Base-by-base conservation (phyloP, 1,140 invertebrate genomes). In the Cotesia glomerata region DNA sequence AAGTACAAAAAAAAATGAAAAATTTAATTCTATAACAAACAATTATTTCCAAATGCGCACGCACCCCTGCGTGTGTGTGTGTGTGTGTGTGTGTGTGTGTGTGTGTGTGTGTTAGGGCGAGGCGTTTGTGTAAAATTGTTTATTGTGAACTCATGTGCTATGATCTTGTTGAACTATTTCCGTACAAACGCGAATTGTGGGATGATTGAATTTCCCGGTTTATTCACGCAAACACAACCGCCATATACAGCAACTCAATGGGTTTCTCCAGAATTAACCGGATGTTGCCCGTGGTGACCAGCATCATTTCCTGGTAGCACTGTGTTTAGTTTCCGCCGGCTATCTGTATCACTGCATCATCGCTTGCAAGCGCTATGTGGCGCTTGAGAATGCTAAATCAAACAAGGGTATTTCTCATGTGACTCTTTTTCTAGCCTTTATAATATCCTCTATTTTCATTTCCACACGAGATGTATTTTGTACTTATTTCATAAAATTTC, bases 301-400 rank as follows among this genome's bases (percentile, higher is more conserved):
- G 76, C 79, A 77, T 82, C 79, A 84, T 84, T 83, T 84, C 83
- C 83, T 79, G 75, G 72, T 75, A 77, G 79, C 74, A 79, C 79
- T 79, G 79, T 45, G 39, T 84, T 82, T 82, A 85, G 83, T 85
- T 85, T 84, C 80, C 81, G 80, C 69, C 72, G 59, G 69, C 78
- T 76, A 77, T 82, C 74, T 79, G 74, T 80, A 81, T 82, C 78
- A 81, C 73, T 75, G 72, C 69, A 71, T 79, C 79, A 81, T 77
- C 71, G 69, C 49, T 34, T 36, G 16, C 58, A 45, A 16, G 34
- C 7, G 45, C 26, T 34, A 35, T 35, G 32, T 66, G 16, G n/a
- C 26, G 34, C 36, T 18, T 34, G 16, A 3, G n/a, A 72, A 11
- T 52, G 34, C 72, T 67, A 75, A 77, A 74, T 72, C 74, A 74